These are phyloP conservation scores for Vulpes ferrilata DNA, from an alignment of 2,113 vertebrate genomes.

Conservation along the genomic window DNA sequence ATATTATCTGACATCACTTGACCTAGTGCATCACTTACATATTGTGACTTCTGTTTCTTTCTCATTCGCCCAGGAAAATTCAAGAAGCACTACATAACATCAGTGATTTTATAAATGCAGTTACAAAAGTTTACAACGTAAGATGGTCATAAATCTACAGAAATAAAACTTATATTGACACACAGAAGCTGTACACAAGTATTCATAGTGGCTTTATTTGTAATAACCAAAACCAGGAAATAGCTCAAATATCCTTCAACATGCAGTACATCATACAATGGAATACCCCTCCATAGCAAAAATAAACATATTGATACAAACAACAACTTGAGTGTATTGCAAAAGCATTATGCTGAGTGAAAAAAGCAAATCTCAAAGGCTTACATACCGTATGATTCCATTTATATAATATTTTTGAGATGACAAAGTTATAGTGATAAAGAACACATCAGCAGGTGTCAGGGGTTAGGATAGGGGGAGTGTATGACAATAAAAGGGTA, in stretches of 20 bases:
- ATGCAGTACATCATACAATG: not conserved
- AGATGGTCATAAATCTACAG: not conserved
- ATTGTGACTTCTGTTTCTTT: not conserved
- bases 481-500: not conserved
- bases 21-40: not conserved
- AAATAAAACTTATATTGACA: slow-evolving; percentile 12
- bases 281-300: not conserved
- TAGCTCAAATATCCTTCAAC: not conserved
- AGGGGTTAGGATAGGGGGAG: not conserved
- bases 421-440: not conserved
- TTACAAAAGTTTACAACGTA: slow-evolving; percentile 2
- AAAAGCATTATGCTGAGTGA: not conserved
- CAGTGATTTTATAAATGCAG: slow-evolving; percentile 20
- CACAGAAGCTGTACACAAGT: not conserved
- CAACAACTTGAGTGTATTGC: not conserved
- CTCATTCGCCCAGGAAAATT: not conserved
- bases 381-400: not conserved
- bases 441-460: not conserved
- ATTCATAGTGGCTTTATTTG: not conserved
- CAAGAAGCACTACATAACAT: not conserved
- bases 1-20: not conserved
- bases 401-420: not conserved
- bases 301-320: not conserved
- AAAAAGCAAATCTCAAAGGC: not conserved
- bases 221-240: not conserved